Evolutionary conservation across 2,113 vertebrate genomes (phyloP), one percentile per base, ranked within the genome.

Genomic region (Misgurnus mizolepis): DNA sequence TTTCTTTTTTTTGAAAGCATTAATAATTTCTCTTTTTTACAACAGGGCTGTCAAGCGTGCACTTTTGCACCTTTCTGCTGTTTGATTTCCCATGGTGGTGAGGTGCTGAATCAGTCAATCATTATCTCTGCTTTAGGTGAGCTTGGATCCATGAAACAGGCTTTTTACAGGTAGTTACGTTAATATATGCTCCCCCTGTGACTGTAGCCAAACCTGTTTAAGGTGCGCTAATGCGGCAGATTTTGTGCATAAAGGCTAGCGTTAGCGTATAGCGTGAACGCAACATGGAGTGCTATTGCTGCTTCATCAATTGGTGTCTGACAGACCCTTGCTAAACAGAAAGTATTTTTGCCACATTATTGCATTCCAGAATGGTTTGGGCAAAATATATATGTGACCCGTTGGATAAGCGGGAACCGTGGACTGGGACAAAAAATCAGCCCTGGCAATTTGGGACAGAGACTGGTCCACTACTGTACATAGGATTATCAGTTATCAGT

Each of bases 161-260:
- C 72, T 75, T 75, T 75, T 75, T 66, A 77, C 74, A 77, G 74
- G 74, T 77, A 77, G 62, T 77, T 77, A 77, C n/a, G 5, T 53
- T 66, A 77, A 73, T 64, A 75, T 75, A 66, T 77, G 74, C 43
- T 66, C 61, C 74, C 45, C 58, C 40, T 49, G 72, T 49, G 58
- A 75, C 72, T 75, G 58, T 62, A 47, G 58, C 72, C 43, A 64
- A 64, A 75, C 47, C 41, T 64, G 39, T 71, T 71, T 62, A 53
- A 71, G 55, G 15, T n/a, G 43, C 41, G 45, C 78, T 71, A 79
- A 71, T 79, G 56, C n/a, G 60, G 17, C 47, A 39, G 55, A 22
- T 79, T 70, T 71, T 43, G 22, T 5, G 55, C 15, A 62, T 70
- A 69, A 61, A 70, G 55, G 56, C 43, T 64, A 75, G 18, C 7